Conservation (phyloP, 2,797 vertebrate species). For the Phrynocephalus forsythii region DNA sequence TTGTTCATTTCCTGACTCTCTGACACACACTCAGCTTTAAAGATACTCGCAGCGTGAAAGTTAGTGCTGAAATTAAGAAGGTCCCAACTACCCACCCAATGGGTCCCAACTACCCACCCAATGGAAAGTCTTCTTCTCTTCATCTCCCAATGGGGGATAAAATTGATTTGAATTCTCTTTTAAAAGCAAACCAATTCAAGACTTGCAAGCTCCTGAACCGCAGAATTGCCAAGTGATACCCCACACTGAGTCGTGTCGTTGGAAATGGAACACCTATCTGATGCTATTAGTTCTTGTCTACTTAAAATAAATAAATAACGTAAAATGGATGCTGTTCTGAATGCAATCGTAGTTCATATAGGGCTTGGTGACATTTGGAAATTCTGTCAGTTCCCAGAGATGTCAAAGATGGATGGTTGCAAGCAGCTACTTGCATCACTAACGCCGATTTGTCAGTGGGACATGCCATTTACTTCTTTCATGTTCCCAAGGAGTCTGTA, state of each 20-base stretch:
- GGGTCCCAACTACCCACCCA: neutral
- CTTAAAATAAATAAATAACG: neutral
- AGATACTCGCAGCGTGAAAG: neutral
- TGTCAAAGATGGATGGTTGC: neutral
- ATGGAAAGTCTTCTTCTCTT: too few species aligned
- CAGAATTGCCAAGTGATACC: neutral
- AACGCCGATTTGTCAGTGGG: neutral
- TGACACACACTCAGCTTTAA: neutral
- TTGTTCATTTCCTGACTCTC: too few species aligned
- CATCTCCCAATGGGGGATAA: neutral
- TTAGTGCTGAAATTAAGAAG: neutral
- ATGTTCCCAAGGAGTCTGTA: neutral
- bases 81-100: neutral
- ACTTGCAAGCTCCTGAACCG: conserved; percentile 22
- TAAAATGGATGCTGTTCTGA: neutral
- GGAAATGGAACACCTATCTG: neutral
- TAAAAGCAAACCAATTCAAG: neutral
- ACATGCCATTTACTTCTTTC: neutral
- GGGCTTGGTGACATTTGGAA: neutral
- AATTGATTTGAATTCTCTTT: neutral
- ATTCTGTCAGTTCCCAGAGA: neutral
- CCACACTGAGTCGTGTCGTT: neutral
- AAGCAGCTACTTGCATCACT: neutral
- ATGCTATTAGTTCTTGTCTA: neutral
- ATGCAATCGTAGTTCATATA: neutral